These are phyloP conservation scores for Percina caprodes DNA, from an alignment of 2,113 vertebrate species.

Conservation along the genomic window DNA sequence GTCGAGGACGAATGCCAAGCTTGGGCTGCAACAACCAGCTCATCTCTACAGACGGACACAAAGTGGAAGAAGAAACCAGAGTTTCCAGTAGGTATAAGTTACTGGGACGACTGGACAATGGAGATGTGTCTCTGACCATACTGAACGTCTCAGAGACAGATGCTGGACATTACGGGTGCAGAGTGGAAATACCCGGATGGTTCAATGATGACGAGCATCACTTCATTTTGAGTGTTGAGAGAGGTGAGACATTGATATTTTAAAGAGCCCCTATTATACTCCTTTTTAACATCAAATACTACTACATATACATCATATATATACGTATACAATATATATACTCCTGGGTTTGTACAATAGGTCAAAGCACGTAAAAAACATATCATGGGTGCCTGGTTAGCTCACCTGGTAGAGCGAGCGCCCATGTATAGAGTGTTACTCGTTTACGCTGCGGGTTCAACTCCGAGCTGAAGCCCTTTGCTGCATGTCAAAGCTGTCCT, in stretches of 20 bases:
- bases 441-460: no score
- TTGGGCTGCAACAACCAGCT: rapidly evolving
- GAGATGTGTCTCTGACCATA: constrained; percentile 60
- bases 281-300: no score
- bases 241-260: constrained; percentile 40
- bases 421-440: no score
- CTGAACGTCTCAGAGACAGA: constrained; percentile 9
- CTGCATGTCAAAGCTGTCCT: no score
- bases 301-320: no score
- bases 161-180: constrained; percentile 48
- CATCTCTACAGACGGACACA: not conserved
- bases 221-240: rapidly evolving
- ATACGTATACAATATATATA: no score
- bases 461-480: no score
- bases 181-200: not conserved
- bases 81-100: constrained; percentile 34
- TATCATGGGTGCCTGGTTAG: no score
- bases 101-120: constrained; percentile 37
- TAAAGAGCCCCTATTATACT: no score
- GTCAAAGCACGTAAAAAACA: no score
- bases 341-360: no score
- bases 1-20: rapidly evolving
- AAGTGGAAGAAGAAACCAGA: not conserved
- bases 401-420: no score
- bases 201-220: constrained; percentile 28